Evolutionary conservation across 2,113 vertebrate species (phyloP).

Genomic region (Scophthalmus maximus): DNA sequence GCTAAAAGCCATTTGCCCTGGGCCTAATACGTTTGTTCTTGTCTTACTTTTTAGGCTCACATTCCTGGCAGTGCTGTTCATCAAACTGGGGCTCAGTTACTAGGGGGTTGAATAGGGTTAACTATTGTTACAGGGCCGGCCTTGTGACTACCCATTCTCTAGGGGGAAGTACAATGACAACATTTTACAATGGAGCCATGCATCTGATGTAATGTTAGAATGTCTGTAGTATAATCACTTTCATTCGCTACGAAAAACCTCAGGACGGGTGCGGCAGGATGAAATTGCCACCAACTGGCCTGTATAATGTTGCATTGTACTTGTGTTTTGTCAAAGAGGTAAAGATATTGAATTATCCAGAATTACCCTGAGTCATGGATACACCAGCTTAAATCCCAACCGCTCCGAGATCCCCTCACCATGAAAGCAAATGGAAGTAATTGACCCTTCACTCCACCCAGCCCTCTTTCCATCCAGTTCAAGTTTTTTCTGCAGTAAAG

Average conservation of each 20-base stretch:
- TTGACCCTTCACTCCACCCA: slow-evolving; percentile 33
- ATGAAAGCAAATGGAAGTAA: slow-evolving; percentile 18
- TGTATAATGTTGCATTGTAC: slow-evolving; percentile 18
- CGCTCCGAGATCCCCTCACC: not conserved
- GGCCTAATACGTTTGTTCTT: slow-evolving; percentile 25
- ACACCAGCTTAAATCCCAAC: not conserved
- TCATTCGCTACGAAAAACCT: slow-evolving; percentile 34
- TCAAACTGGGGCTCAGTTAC: slow-evolving; percentile 28
- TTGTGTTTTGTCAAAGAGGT: slow-evolving; percentile 11
- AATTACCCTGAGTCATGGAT: slow-evolving; percentile 22
- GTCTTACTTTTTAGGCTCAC: slow-evolving; percentile 34
- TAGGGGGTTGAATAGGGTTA: slow-evolving; percentile 9
- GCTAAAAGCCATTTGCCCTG: slow-evolving; percentile 20
- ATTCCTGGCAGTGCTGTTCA: slow-evolving; percentile 37
- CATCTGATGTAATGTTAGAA: slow-evolving; percentile 62
- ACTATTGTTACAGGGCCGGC: slow-evolving; percentile 51
- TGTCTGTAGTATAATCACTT: slow-evolving; percentile 41
- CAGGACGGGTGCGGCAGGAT: slow-evolving; percentile 16
- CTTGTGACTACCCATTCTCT: slow-evolving; percentile 43
- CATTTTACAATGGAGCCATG: slow-evolving; percentile 48
- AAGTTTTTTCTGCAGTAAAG: not conserved
- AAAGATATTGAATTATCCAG: not conserved
- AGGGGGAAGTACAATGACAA: slow-evolving; percentile 46
- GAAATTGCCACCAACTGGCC: slow-evolving; percentile 20
- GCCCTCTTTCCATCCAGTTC: slow-evolving; percentile 3